Conservation (phyloP, 1,140 invertebrate genomes). For the Drosophila virilis region DNA sequence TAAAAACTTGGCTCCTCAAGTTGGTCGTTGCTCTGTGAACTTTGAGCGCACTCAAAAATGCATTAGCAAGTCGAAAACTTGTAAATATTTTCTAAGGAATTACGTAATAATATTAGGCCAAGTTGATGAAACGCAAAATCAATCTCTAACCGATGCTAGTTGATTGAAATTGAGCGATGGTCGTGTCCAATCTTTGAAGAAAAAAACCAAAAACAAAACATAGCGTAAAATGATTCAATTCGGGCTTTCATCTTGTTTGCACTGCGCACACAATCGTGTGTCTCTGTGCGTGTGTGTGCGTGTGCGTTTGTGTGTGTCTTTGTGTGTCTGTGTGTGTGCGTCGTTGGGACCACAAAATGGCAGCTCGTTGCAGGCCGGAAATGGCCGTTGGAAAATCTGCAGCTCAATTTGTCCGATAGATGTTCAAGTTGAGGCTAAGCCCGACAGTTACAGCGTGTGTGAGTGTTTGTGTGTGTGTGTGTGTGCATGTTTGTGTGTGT, state of each 20-base stretch:
- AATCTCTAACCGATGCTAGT: slow-evolving; percentile 5
- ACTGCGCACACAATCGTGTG: too few relatives aligned
- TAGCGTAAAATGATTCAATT: slow-evolving; percentile 14
- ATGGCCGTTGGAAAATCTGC: slow-evolving; percentile 67
- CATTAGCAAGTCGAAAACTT: slow-evolving; percentile 1
- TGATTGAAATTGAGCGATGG: slow-evolving; percentile 15
- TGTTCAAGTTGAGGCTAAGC: slow-evolving; percentile 11
- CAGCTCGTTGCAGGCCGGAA: slow-evolving; percentile 54
- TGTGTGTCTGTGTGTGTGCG: slow-evolving; percentile 11
- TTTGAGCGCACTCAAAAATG: not conserved
- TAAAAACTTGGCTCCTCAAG: slow-evolving; percentile 4
- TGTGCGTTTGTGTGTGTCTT: not conserved
- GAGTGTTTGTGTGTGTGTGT: slow-evolving; percentile 1
- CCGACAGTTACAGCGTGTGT: not conserved
- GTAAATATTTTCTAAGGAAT: slow-evolving; percentile 1
- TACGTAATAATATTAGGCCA: slow-evolving; percentile 3
- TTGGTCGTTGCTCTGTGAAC: not conserved
- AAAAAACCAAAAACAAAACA: not conserved
- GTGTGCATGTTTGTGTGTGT: not conserved
- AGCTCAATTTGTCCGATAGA: slow-evolving; percentile 56
- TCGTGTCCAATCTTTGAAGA: slow-evolving; percentile 12
- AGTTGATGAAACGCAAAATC: slow-evolving; percentile 3
- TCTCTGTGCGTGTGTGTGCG: too few relatives aligned
- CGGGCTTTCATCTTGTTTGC: slow-evolving; percentile 9
- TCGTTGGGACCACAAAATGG: slow-evolving; percentile 24